Evolutionary conservation across 2,113 vertebrate species (phyloP).

Genomic region (Fulica atra): DNA sequence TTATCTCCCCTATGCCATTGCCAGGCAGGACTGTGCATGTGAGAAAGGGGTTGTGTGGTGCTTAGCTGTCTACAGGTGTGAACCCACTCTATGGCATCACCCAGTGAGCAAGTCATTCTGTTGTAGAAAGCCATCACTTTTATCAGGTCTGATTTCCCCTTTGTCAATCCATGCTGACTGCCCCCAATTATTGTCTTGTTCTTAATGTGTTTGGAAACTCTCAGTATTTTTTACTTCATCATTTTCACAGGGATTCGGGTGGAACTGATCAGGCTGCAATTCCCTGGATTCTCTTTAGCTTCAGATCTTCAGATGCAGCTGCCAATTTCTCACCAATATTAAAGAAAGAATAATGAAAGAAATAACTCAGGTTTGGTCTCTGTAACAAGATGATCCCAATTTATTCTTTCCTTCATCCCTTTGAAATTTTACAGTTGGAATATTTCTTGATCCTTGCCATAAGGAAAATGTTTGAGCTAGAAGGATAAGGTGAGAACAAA

Average conservation of each 20-base stretch:
- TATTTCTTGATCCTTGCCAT: neutral
- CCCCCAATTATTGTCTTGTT: neutral
- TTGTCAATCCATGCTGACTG: neutral
- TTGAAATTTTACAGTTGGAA: neutral
- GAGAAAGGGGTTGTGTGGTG: neutral
- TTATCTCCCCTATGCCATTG: neutral
- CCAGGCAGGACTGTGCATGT: fast-evolving
- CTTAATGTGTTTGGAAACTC: neutral
- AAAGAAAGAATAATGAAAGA: neutral
- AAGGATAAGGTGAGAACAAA: neutral
- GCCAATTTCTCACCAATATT: neutral
- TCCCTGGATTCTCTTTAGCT: neutral
- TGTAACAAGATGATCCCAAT: neutral
- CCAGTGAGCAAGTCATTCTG: neutral
- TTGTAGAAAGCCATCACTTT: neutral
- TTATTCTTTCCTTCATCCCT: neutral
- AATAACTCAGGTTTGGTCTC: neutral
- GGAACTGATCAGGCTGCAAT: neutral
- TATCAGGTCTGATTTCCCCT: neutral
- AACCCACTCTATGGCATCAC: fast-evolving
- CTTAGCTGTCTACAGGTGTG: neutral
- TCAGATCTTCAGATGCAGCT: neutral
- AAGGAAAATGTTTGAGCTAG: neutral
- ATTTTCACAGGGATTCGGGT: neutral
- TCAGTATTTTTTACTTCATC: neutral